A percentile compares a stretch with the other conserved stretches of the same genome.
Conservation (phyloP, 2,888 invertebrate species). For the Copidosoma aretas region DNA sequence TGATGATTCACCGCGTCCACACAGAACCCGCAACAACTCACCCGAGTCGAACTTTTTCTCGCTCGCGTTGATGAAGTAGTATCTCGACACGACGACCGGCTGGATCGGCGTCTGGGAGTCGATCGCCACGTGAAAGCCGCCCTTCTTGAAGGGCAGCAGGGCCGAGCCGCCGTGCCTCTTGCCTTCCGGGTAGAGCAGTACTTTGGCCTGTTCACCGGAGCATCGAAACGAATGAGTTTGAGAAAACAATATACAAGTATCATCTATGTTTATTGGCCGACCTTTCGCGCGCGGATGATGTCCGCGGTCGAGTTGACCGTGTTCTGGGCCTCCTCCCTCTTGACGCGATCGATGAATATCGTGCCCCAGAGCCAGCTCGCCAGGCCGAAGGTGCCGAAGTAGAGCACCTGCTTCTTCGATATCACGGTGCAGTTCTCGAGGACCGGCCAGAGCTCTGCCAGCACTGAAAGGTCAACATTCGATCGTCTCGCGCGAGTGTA, state of each 20-base stretch:
- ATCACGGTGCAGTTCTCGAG: constrained; percentile 82
- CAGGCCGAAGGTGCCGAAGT: constrained; percentile 82
- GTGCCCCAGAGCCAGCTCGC: constrained; percentile 89
- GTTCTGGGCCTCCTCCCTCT: constrained; percentile 73
- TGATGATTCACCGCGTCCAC: too few relatives aligned
- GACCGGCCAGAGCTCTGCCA: constrained; percentile 83
- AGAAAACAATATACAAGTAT: too few relatives aligned
- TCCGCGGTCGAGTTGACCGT: constrained; percentile 76
- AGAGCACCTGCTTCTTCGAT: constrained; percentile 83
- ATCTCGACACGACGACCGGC: constrained; percentile 87
- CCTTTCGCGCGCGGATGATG: constrained; percentile 72
- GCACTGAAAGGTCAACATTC: constrained; percentile 65
- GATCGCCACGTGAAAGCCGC: constrained; percentile 92
- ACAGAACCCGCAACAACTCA: too few relatives aligned
- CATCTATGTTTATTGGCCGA: constrained; percentile 53
- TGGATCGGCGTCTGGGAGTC: constrained; percentile 84
- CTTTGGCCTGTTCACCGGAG: constrained; percentile 76
- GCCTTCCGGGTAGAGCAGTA: constrained; percentile 93
- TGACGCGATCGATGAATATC: constrained; percentile 83
- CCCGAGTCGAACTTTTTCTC: constrained; percentile 73
- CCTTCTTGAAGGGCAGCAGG: constrained; percentile 91
- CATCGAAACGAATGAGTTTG: too few relatives aligned
- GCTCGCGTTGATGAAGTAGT: constrained; percentile 74
- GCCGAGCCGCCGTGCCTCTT: constrained; percentile 80
- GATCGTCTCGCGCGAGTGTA: too few relatives aligned